Evolutionary conservation across 1,140 invertebrate species (phyloP), one percentile per base, ranked within the genome.

Genomic region (Rhynchophorus ferrugineus): DNA sequence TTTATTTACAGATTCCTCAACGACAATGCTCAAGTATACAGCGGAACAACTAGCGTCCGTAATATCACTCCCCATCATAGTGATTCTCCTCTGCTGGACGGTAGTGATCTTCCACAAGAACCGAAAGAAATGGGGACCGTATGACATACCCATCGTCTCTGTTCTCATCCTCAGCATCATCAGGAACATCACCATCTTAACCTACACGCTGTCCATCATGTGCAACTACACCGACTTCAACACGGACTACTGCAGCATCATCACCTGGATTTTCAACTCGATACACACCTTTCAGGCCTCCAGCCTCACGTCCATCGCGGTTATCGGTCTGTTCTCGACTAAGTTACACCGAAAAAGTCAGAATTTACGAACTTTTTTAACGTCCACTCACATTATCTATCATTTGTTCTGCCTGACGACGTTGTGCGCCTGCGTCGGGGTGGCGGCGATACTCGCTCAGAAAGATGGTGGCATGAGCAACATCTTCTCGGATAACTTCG

Each of bases 261-360:
- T 76, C 9, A 66, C 72, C 1, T 79, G 76, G 73, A 65, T 70
- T 6, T 68, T 74, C 44, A 73, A 74, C 16, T 71, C 76, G 2
- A 64, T 72, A 2, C 70, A 77, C 50, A 74, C 75, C 0, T 74
- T 78, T 36, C 76, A 79, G 59, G 73, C 76, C 0, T 72, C 71
- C 19, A 72, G 73, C 7, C 55, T 79, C n/a, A 67, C 74, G 0
- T 76, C 77, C 0, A 61, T 79, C 29, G 67, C 72, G 2, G 66
- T 76, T 3, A 73, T 76, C 21, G 69, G 75, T 1, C 63, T 75
- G 13, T 69, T 77, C 16, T 71, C 71, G 1, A 47, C 66, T 0
- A 66, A 61, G 44, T 68, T 75, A 57, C 66, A 70, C 13, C 68
- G 72, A 37, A 73, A 74, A 64, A 71, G 72, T 2, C 73, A 76